Evolutionary conservation across 2,113 vertebrate species (phyloP).

Genomic region (Sceloporus tristichus): DNA sequence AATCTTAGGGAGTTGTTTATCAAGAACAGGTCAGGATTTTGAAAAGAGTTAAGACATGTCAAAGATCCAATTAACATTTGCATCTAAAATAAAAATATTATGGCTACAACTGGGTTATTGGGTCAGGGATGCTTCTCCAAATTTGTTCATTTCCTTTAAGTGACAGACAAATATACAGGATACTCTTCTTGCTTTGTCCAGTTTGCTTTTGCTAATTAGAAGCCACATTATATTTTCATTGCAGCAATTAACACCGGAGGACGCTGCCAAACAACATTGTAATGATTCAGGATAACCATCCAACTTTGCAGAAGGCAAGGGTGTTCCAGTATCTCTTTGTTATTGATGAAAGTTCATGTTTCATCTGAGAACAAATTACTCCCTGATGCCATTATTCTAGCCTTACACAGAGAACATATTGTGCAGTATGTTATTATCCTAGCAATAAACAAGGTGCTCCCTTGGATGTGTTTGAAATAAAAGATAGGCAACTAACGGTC

Average conservation of each 20-base stretch:
- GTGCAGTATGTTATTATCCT: slow-evolving; percentile 44
- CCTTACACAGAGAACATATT: slow-evolving; percentile 33
- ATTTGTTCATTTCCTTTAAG: slow-evolving; percentile 40
- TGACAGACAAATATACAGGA: slow-evolving; percentile 36
- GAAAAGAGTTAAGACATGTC: neutral
- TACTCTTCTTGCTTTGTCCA: slow-evolving; percentile 39
- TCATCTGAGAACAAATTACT: slow-evolving; percentile 50
- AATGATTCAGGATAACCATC: slow-evolving; percentile 66
- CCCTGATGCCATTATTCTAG: slow-evolving; percentile 49
- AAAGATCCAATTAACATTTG: neutral
- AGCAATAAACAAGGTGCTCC: slow-evolving; percentile 59
- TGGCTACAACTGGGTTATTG: slow-evolving; percentile 19
- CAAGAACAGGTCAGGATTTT: neutral
- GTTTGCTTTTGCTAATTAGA: slow-evolving; percentile 54
- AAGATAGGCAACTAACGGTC: slow-evolving; percentile 8
- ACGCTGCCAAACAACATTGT: slow-evolving; percentile 63
- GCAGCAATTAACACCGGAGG: slow-evolving; percentile 63
- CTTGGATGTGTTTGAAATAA: slow-evolving; percentile 53
- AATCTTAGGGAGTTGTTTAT: neutral
- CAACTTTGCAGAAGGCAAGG: slow-evolving; percentile 54
- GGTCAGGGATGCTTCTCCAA: slow-evolving; percentile 14
- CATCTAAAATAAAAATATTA: neutral
- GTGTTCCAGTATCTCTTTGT: slow-evolving; percentile 58
- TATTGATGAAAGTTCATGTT: slow-evolving; percentile 56
- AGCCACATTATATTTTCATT: slow-evolving; percentile 61